Percentiles rank a stretch among this genome's conserved stretches.
phyloP scores from a whole-genome alignment of 2,888 invertebrate species.

The Callyntrura sp. region DNA sequence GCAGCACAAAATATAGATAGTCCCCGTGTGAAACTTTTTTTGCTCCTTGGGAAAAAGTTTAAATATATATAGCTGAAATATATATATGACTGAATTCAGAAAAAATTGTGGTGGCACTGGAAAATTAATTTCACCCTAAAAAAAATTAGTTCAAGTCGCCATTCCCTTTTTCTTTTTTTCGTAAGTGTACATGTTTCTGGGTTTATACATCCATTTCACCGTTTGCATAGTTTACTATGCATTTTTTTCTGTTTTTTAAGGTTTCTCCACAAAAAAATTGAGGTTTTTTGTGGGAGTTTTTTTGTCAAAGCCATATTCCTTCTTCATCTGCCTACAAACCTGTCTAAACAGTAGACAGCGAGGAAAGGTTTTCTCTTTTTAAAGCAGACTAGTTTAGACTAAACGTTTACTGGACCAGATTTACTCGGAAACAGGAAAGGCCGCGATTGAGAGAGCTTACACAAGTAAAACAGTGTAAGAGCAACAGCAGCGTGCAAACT shows the following conservation, averaged over 20 bases:
- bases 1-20: background rate
- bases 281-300: too few species aligned
- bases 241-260: too few species aligned
- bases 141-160: background rate
- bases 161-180: background rate
- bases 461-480: too few species aligned
- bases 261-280: too few species aligned
- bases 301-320: background rate
- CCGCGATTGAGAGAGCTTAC: background rate
- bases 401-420: background rate
- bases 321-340: background rate
- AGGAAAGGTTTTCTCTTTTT: background rate
- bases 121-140: constrained; percentile 36
- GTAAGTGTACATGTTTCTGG: too few species aligned
- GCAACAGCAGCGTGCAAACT: background rate
- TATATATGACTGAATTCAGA: background rate
- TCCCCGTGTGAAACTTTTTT: background rate
- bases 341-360: too few species aligned
- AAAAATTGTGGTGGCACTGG: constrained; percentile 26
- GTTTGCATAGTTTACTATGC: background rate
- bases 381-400: background rate
- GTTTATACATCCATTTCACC: too few species aligned
- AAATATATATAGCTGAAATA: background rate
- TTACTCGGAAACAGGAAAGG: background rate
- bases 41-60: background rate